phyloP scores from a whole-genome alignment of 2,797 vertebrate genomes.

The Enteromius mattozi region DNA sequence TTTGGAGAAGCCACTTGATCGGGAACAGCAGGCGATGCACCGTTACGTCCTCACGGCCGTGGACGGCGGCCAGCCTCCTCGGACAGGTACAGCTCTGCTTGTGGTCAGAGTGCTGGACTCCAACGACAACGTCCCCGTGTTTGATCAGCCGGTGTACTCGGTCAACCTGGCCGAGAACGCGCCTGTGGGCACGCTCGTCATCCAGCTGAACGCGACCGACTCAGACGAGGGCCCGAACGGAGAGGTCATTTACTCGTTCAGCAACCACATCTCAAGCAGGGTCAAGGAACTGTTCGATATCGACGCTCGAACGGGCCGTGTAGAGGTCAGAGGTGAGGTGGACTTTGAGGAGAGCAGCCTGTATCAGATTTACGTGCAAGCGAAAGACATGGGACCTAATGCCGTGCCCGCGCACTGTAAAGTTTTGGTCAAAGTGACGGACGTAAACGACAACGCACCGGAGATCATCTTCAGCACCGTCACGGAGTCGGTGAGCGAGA shows the following conservation, averaged over 20 bases:
- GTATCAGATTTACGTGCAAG: constrained; percentile 96
- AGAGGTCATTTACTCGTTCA: constrained; percentile 94
- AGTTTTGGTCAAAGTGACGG: constrained; percentile 90
- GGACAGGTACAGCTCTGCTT: constrained; percentile 94
- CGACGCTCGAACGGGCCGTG: constrained; percentile 87
- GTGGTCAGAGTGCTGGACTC: constrained; percentile 95
- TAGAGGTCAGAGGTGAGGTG: constrained; percentile 92
- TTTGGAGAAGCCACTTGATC: constrained; percentile 90
- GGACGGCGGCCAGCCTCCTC: constrained; percentile 92
- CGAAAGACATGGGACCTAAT: constrained; percentile 95
- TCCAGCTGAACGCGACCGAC: constrained; percentile 96
- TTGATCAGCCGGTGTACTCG: constrained; percentile 92
- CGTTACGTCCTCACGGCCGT: constrained; percentile 96
- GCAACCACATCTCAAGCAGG: constrained; percentile 91
- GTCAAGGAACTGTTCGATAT: constrained; percentile 93
- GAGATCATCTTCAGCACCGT: constrained; percentile 97
- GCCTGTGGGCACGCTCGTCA: constrained; percentile 88
- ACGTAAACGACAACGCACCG: constrained; percentile 93
- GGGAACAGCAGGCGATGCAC: constrained; percentile 95
- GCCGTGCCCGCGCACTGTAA: constrained; percentile 97
- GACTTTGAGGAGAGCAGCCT: constrained; percentile 94
- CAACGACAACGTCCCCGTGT: constrained; percentile 96
- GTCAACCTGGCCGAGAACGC: constrained; percentile 91
- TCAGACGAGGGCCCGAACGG: constrained; percentile 93
- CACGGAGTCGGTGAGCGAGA: constrained; percentile 93